Conservation (phyloP, 2,113 vertebrate genomes). For the Brienomyrus longianalis region DNA sequence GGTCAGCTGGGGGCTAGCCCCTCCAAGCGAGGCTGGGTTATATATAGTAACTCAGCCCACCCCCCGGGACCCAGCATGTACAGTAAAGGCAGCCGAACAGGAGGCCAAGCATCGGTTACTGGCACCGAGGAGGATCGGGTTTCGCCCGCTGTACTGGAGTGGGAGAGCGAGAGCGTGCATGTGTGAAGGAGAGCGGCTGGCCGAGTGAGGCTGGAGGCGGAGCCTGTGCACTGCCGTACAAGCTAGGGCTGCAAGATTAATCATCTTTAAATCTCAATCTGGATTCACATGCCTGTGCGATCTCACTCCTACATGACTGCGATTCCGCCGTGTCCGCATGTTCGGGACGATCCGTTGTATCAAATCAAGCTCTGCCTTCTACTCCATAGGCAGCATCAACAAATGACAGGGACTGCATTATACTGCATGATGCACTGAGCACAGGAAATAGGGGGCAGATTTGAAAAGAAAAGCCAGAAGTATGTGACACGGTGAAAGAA, state of each 20-base stretch:
- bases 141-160: neutral
- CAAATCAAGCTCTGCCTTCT: neutral
- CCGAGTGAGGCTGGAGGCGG: neutral
- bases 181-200: neutral
- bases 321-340: neutral
- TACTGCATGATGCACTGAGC: neutral
- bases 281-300: neutral
- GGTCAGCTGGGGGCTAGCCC: neutral
- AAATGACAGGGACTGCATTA: neutral
- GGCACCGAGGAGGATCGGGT: neutral
- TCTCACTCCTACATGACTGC: neutral
- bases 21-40: neutral
- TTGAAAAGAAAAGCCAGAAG: neutral
- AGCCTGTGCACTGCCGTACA: neutral
- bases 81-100: neutral
- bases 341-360: neutral
- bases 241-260: neutral
- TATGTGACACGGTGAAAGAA: neutral
- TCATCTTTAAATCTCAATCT: neutral
- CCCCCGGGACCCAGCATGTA: neutral
- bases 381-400: neutral
- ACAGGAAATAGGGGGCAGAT: neutral
- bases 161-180: neutral
- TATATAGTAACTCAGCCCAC: neutral
- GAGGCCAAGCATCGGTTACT: neutral